Evolutionary conservation across 2,888 invertebrate genomes (phyloP).

Genomic region (Calliphora vomitoria): DNA sequence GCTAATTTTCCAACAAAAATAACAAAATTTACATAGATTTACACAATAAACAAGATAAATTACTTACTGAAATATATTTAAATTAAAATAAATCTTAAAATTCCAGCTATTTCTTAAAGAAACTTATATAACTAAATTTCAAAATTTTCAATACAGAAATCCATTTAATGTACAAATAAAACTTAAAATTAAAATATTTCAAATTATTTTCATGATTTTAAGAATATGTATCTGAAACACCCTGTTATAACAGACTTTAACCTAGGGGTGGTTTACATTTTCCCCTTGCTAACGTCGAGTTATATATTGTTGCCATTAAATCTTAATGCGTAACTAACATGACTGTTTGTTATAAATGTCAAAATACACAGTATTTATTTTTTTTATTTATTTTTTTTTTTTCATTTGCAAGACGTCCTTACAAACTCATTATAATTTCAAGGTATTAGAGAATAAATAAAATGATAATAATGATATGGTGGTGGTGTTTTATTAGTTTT

Average conservation of each 20-base stretch:
- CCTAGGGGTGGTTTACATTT: conserved; percentile 19
- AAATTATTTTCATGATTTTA: too few species aligned
- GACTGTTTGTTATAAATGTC: conserved; percentile 69
- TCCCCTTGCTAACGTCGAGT: background rate
- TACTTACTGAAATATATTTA: background rate
- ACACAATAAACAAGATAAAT: background rate
- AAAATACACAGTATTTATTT: conserved; percentile 56
- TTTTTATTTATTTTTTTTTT: conserved; percentile 21
- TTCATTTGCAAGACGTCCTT: background rate
- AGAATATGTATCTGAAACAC: background rate
- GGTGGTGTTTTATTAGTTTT: conserved; percentile 55
- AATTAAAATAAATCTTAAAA: background rate
- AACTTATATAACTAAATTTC: too few species aligned
- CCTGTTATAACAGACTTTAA: conserved; percentile 14
- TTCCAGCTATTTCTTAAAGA: too few species aligned
- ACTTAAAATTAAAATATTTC: too few species aligned
- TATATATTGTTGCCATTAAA: conserved; percentile 60
- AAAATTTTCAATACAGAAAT: too few species aligned
- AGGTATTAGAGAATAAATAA: conserved; percentile 66
- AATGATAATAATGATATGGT: conserved; percentile 55
- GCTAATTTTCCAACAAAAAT: background rate
- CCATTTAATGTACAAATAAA: too few species aligned
- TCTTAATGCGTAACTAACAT: conserved; percentile 66
- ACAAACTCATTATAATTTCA: conserved; percentile 72
- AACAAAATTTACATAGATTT: background rate